These are phyloP conservation scores for Harmothoe impar DNA, from an alignment of 2,888 invertebrate species.

Conservation along the genomic window DNA sequence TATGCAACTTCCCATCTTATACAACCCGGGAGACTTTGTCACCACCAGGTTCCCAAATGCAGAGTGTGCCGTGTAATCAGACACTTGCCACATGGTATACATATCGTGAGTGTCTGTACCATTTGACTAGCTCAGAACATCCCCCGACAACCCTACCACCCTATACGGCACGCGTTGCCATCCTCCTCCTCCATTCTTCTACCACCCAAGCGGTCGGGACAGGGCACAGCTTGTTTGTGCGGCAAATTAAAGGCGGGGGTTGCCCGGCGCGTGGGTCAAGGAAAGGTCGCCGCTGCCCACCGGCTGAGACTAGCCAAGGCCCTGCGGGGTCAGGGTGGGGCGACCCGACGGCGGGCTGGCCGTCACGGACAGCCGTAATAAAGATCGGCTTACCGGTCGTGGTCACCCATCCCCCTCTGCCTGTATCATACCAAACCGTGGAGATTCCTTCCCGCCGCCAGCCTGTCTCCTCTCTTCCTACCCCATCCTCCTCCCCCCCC, in stretches of 20 bases:
- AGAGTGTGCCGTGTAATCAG: too few relatives aligned
- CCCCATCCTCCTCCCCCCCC: neutral
- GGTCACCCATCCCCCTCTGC: slow-evolving; percentile 14
- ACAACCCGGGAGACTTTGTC: too few relatives aligned
- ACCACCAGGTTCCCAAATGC: too few relatives aligned
- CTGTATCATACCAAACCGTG: slow-evolving; percentile 27
- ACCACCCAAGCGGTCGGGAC: neutral
- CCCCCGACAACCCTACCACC: too few relatives aligned
- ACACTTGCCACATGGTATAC: too few relatives aligned
- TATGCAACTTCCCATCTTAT: too few relatives aligned
- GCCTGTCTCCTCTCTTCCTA: neutral
- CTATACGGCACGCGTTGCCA: too few relatives aligned
- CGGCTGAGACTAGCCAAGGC: slow-evolving; percentile 46
- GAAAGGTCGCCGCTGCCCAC: slow-evolving; percentile 28
- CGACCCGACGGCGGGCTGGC: neutral
- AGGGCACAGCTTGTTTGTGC: slow-evolving; percentile 32
- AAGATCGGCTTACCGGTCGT: slow-evolving; percentile 53
- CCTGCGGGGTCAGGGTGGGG: slow-evolving; percentile 25
- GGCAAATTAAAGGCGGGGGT: slow-evolving; percentile 56
- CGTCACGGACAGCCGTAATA: slow-evolving; percentile 55
- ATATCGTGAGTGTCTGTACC: too few relatives aligned
- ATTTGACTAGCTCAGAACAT: too few relatives aligned
- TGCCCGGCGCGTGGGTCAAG: neutral
- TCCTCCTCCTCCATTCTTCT: too few relatives aligned
- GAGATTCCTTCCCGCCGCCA: neutral